phyloP scores from a whole-genome alignment of 2,113 vertebrate genomes.

The Equus przewalskii region DNA sequence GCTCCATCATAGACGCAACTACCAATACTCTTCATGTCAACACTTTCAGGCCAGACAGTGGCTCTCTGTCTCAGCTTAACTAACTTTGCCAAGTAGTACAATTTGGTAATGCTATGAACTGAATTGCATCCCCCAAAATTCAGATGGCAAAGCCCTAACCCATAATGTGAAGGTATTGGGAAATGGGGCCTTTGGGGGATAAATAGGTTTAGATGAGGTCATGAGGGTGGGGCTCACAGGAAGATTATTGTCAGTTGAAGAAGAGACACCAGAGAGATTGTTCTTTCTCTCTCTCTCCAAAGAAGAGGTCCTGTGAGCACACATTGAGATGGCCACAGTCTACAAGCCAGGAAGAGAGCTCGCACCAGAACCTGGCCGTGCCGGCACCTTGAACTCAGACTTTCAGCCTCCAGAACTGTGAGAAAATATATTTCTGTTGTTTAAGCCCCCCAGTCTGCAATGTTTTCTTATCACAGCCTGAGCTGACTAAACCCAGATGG shows the following conservation, averaged over 20 bases:
- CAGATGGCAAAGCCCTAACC: not conserved
- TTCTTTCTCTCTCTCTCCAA: not conserved
- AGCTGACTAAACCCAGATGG: not conserved
- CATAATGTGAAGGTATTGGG: not conserved
- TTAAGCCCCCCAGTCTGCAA: not conserved
- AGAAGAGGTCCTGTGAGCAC: not conserved
- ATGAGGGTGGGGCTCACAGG: not conserved
- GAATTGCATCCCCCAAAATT: not conserved
- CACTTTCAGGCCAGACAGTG: not conserved
- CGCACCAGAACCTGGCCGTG: not conserved
- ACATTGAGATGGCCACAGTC: not conserved
- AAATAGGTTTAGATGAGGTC: not conserved
- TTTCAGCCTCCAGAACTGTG: not conserved
- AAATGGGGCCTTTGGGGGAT: not conserved
- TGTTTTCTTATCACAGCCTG: not conserved
- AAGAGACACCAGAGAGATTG: not conserved
- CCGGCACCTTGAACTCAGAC: not conserved
- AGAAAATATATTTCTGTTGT: not conserved
- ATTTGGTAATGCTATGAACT: not conserved
- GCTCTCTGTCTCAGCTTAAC: conserved; percentile 20
- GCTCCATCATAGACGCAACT: not conserved
- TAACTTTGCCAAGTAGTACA: not conserved
- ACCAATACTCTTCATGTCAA: not conserved
- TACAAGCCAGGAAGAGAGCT: not conserved
- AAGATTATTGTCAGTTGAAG: not conserved